These are phyloP conservation scores for Gobiocypris rarus DNA, from an alignment of 2,113 vertebrate species.

Conservation along the genomic window DNA sequence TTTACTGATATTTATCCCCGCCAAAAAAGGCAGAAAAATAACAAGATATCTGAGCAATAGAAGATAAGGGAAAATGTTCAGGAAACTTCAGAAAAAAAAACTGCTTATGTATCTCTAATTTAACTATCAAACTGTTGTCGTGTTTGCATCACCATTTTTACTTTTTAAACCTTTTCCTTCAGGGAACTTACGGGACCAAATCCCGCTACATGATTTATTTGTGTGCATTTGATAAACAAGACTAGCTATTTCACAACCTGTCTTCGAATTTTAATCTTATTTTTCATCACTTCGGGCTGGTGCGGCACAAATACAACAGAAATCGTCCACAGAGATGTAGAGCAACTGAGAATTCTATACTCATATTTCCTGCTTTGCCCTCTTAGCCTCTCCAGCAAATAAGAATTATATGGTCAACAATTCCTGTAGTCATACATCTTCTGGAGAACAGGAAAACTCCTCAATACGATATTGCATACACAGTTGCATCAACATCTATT, in stretches of 20 bases:
- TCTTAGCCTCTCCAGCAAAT: slow-evolving; percentile 1
- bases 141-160: slow-evolving; percentile 8
- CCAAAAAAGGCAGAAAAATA: neutral
- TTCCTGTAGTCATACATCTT: neutral
- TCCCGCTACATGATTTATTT: slow-evolving; percentile 1
- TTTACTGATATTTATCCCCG: no score
- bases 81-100: neutral
- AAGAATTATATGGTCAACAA: slow-evolving; percentile 28
- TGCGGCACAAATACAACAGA: slow-evolving; percentile 4
- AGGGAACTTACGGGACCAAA: neutral
- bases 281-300: neutral
- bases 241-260: slow-evolving; percentile 8
- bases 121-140: neutral
- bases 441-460: slow-evolving; percentile 1
- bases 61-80: neutral
- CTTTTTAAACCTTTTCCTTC: slow-evolving; percentile 11
- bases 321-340: neutral
- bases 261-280: slow-evolving; percentile 2
- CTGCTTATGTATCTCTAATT: neutral
- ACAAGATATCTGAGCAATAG: neutral
- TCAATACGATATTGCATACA: neutral
- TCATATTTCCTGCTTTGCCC: slow-evolving; percentile 23
- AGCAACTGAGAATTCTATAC: slow-evolving; percentile 26
- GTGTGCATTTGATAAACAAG: slow-evolving; percentile 11
- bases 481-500: neutral